Percentiles rank a stretch among this genome's conserved stretches.
Conservation (phyloP, 2,113 vertebrate genomes). For the Pithys albifrons region DNA sequence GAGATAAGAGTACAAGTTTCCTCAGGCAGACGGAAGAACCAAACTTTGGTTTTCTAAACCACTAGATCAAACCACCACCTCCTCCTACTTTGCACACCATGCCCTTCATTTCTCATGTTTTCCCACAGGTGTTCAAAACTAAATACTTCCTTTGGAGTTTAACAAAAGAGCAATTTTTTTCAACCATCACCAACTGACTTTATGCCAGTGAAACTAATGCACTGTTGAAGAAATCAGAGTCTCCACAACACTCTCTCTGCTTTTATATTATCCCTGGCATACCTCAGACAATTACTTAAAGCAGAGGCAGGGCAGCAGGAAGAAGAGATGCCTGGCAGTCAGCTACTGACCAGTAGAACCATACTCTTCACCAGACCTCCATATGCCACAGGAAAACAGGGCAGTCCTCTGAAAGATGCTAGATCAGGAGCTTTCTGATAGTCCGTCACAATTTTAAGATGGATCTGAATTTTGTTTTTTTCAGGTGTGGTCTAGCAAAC, state of each 20-base stretch:
- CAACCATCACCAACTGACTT: background rate
- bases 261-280: background rate
- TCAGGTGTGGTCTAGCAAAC: background rate
- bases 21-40: conserved; percentile 1
- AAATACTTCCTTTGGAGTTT: background rate
- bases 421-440: background rate
- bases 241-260: background rate
- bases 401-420: background rate
- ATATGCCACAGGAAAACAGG: background rate
- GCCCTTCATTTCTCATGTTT: background rate
- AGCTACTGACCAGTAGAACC: background rate
- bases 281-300: fast-evolving
- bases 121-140: conserved; percentile 26
- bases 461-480: background rate
- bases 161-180: background rate
- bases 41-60: background rate
- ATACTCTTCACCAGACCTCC: background rate
- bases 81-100: background rate
- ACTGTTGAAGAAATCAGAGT: background rate
- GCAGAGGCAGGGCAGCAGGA: background rate
- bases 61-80: background rate
- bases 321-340: background rate
- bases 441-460: background rate
- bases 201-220: background rate
- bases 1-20: conserved; percentile 27